These are phyloP conservation scores for Phoenicopterus ruber DNA, from an alignment of 2,113 vertebrate genomes.

Conservation along the genomic window DNA sequence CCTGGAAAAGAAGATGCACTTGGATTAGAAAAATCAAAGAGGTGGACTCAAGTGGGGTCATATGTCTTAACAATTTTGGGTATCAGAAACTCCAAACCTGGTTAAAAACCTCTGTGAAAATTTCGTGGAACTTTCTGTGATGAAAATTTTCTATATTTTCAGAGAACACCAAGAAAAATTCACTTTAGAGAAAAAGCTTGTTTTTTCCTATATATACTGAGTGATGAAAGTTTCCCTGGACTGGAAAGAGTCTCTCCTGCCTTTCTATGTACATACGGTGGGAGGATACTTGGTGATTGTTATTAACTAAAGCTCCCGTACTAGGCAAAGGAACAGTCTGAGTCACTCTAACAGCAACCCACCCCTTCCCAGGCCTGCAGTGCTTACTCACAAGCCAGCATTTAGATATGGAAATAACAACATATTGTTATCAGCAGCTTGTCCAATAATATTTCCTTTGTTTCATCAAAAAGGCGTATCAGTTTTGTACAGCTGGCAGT, in stretches of 20 bases:
- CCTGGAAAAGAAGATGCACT: background rate
- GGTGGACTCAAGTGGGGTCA: background rate
- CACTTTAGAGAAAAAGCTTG: background rate
- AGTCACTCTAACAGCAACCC: slow-evolving; percentile 24
- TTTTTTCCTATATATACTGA: background rate
- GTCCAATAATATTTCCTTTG: slow-evolving; percentile 54
- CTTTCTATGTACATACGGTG: background rate
- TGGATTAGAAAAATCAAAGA: background rate
- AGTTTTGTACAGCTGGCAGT: slow-evolving; percentile 39
- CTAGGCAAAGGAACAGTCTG: background rate
- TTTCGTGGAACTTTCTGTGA: background rate
- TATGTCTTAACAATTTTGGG: background rate
- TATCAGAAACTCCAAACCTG: background rate
- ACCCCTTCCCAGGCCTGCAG: slow-evolving; percentile 13
- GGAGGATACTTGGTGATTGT: background rate
- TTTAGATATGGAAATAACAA: slow-evolving; percentile 54
- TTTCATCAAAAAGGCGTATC: slow-evolving; percentile 54
- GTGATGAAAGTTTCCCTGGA: background rate
- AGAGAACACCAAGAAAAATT: background rate
- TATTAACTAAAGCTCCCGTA: background rate
- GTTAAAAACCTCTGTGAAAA: background rate
- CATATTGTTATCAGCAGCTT: slow-evolving; percentile 34
- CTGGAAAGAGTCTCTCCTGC: background rate
- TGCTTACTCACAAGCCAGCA: background rate
- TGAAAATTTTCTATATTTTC: background rate